Evolutionary conservation across 2,113 vertebrate species (phyloP), one percentile per base, ranked within the genome.

Genomic region (Tetrao urogallus): DNA sequence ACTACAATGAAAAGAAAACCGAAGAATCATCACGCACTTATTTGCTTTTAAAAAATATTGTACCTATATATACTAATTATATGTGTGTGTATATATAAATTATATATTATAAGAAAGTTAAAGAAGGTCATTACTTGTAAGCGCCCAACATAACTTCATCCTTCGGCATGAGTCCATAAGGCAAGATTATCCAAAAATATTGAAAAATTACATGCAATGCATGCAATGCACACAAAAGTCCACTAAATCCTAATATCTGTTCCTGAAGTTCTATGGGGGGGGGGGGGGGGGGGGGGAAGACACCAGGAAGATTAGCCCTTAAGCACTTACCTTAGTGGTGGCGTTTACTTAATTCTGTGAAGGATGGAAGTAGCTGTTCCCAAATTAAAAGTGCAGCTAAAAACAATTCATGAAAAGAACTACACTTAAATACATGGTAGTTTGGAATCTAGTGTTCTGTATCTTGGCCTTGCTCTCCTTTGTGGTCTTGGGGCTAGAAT

Each of bases 401-500:
- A 47, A 21, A 34, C 8, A 22, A 21, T 2, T 50, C 10, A 15
- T 34, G 15, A 79, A 57, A 57, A 20, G 11, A 90, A 32, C 38
- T 54, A 8, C 25, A 38, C 5, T 86, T 73, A 70, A 57, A 65
- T 90, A 50, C 17, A 82, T 13, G 9, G 22, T 90, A 30, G 8
- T 74, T 88, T 88, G 77, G 58, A 74, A 82, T 58, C 22, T 43
- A 38, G 6, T 52, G 50, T 64, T 92, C 81, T 83, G 10, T 63
- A 25, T 75, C 65, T 93, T 95, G 91, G 65, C 56, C 50, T 71
- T 83, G 34, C n/a, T 90, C 86, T 89, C 47, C 28, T 94, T 92
- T 92, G 77, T 60, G 57, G 86, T 89, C 84, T 92, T 43, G 24
- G 28, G 52, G 47, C 21, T 87, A 91, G 74, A 84, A 93, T 87